Base-by-base conservation (phyloP, 2,888 invertebrate species). In the Agonopterix heracliana region DNA sequence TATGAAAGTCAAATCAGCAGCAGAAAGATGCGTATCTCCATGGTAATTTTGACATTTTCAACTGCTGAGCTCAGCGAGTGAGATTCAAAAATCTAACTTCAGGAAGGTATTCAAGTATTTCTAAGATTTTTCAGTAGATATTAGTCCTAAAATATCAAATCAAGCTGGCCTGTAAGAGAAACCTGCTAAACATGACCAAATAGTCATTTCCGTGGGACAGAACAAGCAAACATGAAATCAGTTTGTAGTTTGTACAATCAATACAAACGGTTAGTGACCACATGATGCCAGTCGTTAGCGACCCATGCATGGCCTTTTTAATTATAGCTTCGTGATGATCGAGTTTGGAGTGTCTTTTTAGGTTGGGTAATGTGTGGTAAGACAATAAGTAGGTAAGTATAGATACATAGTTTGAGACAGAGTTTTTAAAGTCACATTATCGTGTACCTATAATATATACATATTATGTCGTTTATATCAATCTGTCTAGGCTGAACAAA, bases 321-420 rank as follows among this genome's bases (percentile, higher is more conserved):
- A 60, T 63, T 59, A 60, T 55, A 49, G 51, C 49, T 42, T 57
- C 61, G 60, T 63, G 61, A 61, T 55, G 54, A 44, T 14, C 55
- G 34, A 50, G 54, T 60, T 58, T 56, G 48, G 42, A 36, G 11
- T 11, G 12, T 41, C 41, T n/a, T n/a, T 38, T 38, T 38, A 26
- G 38, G 38, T 38, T 9, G 3, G 48, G 44, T 40, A 48, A 38
- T 44, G 11, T 44, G 8, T 13, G 13, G 45, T 35, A 13, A 45
- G 10, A 35, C 45, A 45, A 45, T 14, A 44, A 17, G 9, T 9
- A 9, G 43, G 38, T 38, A 17, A 2, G 3, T n/a, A n/a, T n/a
- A n/a, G n/a, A n/a, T 3, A 17, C 3, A 1, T 17, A 17, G 3
- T 17, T 17, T 1, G 17, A 17, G 17, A 17, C 2, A 3, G 17